phyloP scores from a whole-genome alignment of 2,797 vertebrate genomes.

The Melanotaenia trifasciata region DNA sequence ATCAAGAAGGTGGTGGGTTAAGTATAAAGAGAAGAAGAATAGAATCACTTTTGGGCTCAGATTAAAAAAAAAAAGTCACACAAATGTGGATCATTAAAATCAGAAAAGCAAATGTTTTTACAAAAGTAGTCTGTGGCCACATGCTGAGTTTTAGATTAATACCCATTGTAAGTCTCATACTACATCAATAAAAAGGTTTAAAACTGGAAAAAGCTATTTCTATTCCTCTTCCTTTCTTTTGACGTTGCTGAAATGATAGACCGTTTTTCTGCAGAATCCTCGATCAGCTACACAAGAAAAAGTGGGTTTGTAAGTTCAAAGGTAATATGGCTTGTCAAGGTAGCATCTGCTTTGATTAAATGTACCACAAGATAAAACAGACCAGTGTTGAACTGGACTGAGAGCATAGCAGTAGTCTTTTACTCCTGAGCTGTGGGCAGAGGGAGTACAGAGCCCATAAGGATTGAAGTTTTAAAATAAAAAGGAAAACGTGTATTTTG shows the following conservation, averaged over 20 bases:
- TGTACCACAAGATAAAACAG: not conserved
- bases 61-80: not conserved
- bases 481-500: not conserved
- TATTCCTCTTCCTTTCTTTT: not conserved
- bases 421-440: conserved; percentile 60
- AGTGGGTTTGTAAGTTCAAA: conserved; percentile 1
- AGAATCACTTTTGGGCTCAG: not conserved
- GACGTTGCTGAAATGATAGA: not conserved
- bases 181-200: not conserved
- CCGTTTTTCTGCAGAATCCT: not conserved
- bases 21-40: not conserved
- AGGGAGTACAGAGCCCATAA: not conserved
- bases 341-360: conserved; percentile 26
- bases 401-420: conserved; percentile 5
- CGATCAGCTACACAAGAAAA: conserved; percentile 1
- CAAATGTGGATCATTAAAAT: not conserved
- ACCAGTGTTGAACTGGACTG: not conserved
- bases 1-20: conserved; percentile 16
- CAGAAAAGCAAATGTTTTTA: not conserved
- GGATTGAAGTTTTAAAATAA: not conserved
- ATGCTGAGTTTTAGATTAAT: not conserved
- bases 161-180: not conserved
- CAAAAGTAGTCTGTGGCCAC: not conserved
- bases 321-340: conserved; percentile 66
- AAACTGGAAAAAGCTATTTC: not conserved